A percentile compares a stretch with the other conserved stretches of the same genome.
Evolutionary conservation across 2,888 invertebrate species (phyloP).

Genomic region (Eledona agricola): DNA sequence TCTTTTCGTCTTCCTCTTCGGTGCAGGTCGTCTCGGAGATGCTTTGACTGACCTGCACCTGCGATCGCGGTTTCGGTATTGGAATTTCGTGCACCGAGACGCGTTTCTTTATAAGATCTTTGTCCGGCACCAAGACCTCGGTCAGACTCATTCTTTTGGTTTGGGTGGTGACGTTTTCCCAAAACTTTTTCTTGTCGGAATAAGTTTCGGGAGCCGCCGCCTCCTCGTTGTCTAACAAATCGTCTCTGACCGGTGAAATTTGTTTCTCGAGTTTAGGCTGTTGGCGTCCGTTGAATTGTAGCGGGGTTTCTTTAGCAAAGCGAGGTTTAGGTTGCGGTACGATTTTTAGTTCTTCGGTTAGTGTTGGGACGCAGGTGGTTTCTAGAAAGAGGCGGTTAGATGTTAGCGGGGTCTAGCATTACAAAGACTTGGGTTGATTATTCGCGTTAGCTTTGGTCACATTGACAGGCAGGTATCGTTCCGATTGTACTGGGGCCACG

Average conservation of each 20-base stretch:
- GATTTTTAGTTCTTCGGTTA: constrained; percentile 56
- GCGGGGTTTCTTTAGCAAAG: constrained; percentile 48
- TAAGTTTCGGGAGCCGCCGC: constrained; percentile 59
- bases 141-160: constrained; percentile 57
- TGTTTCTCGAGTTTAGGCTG: constrained; percentile 47
- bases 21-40: constrained; percentile 38
- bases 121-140: constrained; percentile 49
- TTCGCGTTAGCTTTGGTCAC: constrained; percentile 38
- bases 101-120: constrained; percentile 52
- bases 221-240: constrained; percentile 52
- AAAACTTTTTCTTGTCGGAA: constrained; percentile 64
- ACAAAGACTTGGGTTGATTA: constrained; percentile 38
- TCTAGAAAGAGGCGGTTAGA: constrained; percentile 63
- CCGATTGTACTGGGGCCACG: constrained; percentile 26
- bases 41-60: constrained; percentile 50
- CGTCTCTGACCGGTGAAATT: constrained; percentile 54
- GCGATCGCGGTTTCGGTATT: constrained; percentile 61
- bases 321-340: constrained; percentile 66
- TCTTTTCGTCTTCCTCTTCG: constrained; percentile 36
- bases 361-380: constrained; percentile 58
- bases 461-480: constrained; percentile 51
- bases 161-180: constrained; percentile 61
- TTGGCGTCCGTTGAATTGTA: constrained; percentile 41
- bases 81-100: constrained; percentile 60
- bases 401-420: constrained; percentile 60